phyloP scores from a whole-genome alignment of 2,113 vertebrate species.

The Porphyrio hochstetteri region DNA sequence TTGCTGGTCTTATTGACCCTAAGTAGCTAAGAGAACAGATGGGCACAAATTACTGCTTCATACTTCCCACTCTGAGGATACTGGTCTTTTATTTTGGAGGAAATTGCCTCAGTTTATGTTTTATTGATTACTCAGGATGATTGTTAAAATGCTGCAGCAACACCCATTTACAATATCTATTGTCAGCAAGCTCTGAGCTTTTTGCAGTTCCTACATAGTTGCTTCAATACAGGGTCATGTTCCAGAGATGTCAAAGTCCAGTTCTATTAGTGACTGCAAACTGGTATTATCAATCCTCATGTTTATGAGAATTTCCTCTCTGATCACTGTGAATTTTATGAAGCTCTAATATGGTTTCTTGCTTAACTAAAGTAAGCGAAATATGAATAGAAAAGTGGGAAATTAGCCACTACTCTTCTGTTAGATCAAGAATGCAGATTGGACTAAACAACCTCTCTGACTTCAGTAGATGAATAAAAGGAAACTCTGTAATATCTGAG shows the following conservation, averaged over 20 bases:
- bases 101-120: not conserved
- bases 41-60: not conserved
- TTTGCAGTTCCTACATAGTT: not conserved
- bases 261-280: not conserved
- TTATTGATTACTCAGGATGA: not conserved
- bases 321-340: not conserved
- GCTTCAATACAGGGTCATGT: not conserved
- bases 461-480: not conserved
- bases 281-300: not conserved
- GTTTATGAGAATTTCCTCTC: not conserved
- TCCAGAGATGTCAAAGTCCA: not conserved
- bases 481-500: not conserved
- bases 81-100: not conserved
- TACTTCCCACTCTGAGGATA: not conserved
- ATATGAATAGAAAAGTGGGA: not conserved
- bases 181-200: not conserved
- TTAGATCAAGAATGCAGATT: not conserved
- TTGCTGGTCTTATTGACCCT: not conserved
- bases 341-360: rapidly evolving
- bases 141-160: not conserved
- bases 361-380: not conserved
- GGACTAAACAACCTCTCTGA: not conserved
- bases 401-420: not conserved
- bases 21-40: not conserved
- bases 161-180: not conserved